Evolutionary conservation across 2,113 vertebrate genomes (phyloP), one percentile per base, ranked within the genome.

Genomic region (Chinchilla lanigera): DNA sequence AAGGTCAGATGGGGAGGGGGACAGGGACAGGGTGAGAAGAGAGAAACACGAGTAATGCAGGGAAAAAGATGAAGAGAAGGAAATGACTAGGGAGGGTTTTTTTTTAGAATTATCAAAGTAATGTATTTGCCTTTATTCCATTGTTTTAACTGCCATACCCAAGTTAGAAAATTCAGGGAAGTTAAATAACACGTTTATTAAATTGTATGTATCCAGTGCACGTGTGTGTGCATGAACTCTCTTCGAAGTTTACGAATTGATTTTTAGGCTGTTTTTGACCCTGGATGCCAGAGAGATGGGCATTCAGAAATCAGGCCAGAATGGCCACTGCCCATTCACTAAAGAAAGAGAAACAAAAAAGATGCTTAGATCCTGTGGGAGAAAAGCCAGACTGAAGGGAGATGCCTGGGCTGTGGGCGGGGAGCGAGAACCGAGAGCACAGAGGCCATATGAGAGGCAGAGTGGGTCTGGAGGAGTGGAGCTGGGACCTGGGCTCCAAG

Each of bases 71-170:
- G 19, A 75, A 67, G 20, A 2, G 30, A 24, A 65, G 58, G 8
- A 52, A 82, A 7, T 20, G 41, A 22, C 38, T 33, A 7, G 47
- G 61, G 16, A 19, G 35, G 3, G 24, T 56, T 5, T 50, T 50
- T 20, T 90, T 86, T 60, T 52, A 90, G 35, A 84, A 89, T 78
- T 60, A 92, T 81, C 90, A 30, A 88, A 35, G 9, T 26, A 44
- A 93, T 33, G 3, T 35, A 69, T 82, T 60, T 90, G 20, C 52
- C 86, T 84, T 87, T 82, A 96, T 73, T 96, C 95, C 28, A 65
- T 73, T 38, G 38, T 65, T 78, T n/a, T 56, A 86, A 84, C 60
- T 30, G 16, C 54, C 22, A 9, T 73, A 26, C 35, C 80, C 38
- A 65, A 83, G 65, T 44, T 38, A 89, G 60, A 93, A 96, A 95